Evolutionary conservation across 2,113 vertebrate genomes (phyloP).

Genomic region (Anseranas semipalmata): DNA sequence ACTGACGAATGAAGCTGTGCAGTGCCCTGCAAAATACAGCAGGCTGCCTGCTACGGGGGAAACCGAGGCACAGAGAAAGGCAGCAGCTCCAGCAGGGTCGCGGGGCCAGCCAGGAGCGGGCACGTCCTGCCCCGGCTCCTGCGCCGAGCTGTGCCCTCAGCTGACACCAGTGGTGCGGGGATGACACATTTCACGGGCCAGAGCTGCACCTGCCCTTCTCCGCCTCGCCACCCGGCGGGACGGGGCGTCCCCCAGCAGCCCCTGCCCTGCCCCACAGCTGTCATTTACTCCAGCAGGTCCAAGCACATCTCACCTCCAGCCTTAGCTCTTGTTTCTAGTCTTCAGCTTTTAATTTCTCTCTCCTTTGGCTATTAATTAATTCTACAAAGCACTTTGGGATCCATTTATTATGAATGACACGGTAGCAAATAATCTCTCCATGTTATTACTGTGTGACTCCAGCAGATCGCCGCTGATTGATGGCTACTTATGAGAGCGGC

Average conservation of each 20-base stretch:
- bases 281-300: background rate
- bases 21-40: background rate
- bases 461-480: conserved; percentile 3
- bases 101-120: background rate
- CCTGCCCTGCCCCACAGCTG: background rate
- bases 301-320: background rate
- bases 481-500: background rate
- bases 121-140: background rate
- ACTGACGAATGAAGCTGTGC: background rate
- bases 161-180: background rate
- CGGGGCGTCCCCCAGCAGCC: rapidly evolving
- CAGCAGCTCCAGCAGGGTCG: background rate
- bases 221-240: rapidly evolving
- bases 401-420: conserved; percentile 45
- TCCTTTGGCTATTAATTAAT: conserved; percentile 49
- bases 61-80: background rate
- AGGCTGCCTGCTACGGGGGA: background rate
- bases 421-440: conserved; percentile 33
- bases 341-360: conserved; percentile 8
- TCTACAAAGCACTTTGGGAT: conserved; percentile 37
- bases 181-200: background rate
- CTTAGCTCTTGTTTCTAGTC: background rate
- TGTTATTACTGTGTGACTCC: background rate
- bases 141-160: background rate
- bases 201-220: background rate